phyloP scores from a whole-genome alignment of 2,113 vertebrate species.

The Notarius lentiginosus region DNA sequence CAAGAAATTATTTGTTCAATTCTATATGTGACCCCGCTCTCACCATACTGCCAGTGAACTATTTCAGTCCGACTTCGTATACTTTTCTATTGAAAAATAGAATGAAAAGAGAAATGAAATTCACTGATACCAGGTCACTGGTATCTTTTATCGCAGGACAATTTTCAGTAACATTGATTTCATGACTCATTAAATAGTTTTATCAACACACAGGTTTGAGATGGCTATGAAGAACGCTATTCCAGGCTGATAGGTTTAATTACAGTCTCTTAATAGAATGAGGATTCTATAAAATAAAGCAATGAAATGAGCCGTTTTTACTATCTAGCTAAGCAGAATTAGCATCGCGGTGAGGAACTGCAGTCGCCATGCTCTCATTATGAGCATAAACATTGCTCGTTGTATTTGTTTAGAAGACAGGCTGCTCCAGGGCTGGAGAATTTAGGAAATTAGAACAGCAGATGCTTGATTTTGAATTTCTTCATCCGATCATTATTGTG shows the following conservation, averaged over 20 bases:
- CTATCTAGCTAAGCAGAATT: slow-evolving; percentile 13
- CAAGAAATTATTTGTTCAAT: background rate
- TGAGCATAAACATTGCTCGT: slow-evolving; percentile 40
- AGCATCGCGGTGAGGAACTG: background rate
- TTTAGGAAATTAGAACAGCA: slow-evolving; percentile 51
- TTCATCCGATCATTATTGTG: slow-evolving; percentile 27
- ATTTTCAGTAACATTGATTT: slow-evolving; percentile 38
- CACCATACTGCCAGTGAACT: background rate
- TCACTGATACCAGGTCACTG: background rate
- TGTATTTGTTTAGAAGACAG: slow-evolving; percentile 40
- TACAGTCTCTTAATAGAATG: slow-evolving; percentile 47
- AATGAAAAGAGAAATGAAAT: background rate
- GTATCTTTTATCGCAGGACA: background rate
- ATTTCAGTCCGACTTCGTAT: background rate
- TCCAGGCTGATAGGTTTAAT: slow-evolving; percentile 56
- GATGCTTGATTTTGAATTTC: slow-evolving; percentile 41
- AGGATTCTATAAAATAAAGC: slow-evolving; percentile 57
- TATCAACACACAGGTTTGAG: slow-evolving; percentile 58
- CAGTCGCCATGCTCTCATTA: slow-evolving; percentile 22
- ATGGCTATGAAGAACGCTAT: slow-evolving; percentile 55
- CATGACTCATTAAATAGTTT: slow-evolving; percentile 56
- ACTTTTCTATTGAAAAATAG: background rate
- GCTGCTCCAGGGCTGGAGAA: slow-evolving; percentile 26
- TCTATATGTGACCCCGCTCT: background rate
- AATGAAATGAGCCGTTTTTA: slow-evolving; percentile 32